Evolutionary conservation across 2,797 vertebrate genomes (phyloP), one percentile per base, ranked within the genome.

Genomic region (Centroberyx gerrardi): DNA sequence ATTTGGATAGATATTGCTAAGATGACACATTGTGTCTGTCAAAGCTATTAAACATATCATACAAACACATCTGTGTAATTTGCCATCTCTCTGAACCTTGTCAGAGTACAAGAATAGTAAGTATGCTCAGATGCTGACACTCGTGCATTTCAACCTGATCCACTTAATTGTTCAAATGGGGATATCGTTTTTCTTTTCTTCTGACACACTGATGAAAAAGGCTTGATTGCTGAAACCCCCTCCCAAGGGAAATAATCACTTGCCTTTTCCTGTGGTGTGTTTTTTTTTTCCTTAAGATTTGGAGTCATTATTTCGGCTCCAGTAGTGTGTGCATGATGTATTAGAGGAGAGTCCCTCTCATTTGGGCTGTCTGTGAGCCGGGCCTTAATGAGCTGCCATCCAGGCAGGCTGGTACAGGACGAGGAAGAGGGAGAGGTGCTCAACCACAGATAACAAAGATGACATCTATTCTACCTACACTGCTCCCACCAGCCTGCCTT

Each of bases 331-430:
- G 70, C 28, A 9, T n/a, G 10, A 58, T 54, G 40, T 36, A 58
- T 81, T 49, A 27, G 13, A 69, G 22, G 38, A 65, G 54, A 72
- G 59, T 71, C 12, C 28, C 62, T 76, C 63, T 76, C n/a, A 44
- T 68, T 67, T 42, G 13, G 58, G 2, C 28, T 68, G 38, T 60
- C 62, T 64, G 46, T 60, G 18, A 68, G 65, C 15, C 2, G 17
- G 10, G 14, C 5, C 9, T 73, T 80, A 80, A 82, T 86, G 72
- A 83, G 63, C 74, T 78, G 48, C 68, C 0, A n/a, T n/a, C 33
- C 27, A 61, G 44, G 51, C 68, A 48, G 54, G 49, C 7, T 31
- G 44, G 12, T 40, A 5, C 15, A 49, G 28, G 15, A 10, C 7
- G 28, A 31, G 31, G 18, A 27, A 55, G 54, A 51, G 22, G 31